phyloP scores from a whole-genome alignment of 2,113 vertebrate species.

The Bubo scandiacus region DNA sequence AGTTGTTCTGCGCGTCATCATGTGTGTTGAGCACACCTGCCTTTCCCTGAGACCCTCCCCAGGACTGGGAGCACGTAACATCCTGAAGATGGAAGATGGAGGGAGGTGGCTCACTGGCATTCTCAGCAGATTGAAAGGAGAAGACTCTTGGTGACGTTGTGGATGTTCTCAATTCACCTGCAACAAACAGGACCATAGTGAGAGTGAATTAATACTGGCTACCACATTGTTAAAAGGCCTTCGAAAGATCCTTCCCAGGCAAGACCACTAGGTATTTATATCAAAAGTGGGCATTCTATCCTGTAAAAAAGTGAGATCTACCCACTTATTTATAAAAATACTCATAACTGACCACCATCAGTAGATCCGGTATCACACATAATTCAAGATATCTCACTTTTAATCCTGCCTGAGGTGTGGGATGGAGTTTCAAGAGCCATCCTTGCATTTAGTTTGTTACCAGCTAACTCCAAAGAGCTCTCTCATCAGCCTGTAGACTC shows the following conservation, averaged over 20 bases:
- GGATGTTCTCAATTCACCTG: neutral
- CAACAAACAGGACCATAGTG: neutral
- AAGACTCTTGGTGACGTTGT: neutral
- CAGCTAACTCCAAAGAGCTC: neutral
- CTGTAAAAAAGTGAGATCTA: neutral
- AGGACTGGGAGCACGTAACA: fast-evolving
- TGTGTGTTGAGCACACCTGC: neutral
- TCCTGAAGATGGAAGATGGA: fast-evolving
- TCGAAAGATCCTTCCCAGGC: neutral
- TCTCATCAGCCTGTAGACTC: neutral
- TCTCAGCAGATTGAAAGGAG: neutral
- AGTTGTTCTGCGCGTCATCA: neutral
- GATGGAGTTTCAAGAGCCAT: neutral
- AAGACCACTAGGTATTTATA: neutral
- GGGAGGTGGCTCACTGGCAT: neutral
- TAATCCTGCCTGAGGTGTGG: neutral
- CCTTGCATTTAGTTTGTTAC: neutral
- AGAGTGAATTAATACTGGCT: neutral
- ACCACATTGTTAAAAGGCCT: neutral
- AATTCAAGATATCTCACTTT: neutral
- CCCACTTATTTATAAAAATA: neutral
- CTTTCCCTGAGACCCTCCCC: neutral
- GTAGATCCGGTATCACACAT: neutral
- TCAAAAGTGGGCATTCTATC: neutral
- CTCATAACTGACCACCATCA: neutral